Conservation (phyloP, 2,797 vertebrate genomes). For the Alauda arvensis region DNA sequence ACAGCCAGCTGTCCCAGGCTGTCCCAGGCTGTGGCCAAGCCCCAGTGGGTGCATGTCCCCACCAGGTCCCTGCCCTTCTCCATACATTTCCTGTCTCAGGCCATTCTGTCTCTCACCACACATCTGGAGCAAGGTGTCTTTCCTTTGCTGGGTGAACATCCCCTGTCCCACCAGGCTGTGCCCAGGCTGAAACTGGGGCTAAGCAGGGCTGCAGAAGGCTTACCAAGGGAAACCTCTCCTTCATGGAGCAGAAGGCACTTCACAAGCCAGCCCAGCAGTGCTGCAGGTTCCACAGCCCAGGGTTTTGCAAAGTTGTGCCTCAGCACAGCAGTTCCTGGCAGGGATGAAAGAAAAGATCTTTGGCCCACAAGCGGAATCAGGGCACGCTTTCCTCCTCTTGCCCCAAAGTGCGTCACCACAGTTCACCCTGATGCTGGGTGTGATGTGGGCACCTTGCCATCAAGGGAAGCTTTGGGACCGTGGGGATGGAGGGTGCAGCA, state of each 20-base stretch:
- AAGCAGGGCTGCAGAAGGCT: background rate
- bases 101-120: background rate
- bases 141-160: background rate
- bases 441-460: background rate
- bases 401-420: background rate
- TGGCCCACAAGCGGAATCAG: background rate
- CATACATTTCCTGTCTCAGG: background rate
- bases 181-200: background rate
- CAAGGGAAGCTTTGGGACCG: background rate
- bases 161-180: background rate
- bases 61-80: background rate
- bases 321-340: background rate
- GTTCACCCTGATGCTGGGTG: background rate
- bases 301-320: background rate
- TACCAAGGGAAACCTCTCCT: background rate
- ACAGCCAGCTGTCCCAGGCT: background rate
- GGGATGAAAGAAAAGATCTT: background rate
- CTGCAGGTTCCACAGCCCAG: background rate
- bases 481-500: background rate
- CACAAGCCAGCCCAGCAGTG: background rate
- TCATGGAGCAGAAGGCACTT: accelerated
- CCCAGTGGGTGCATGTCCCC: background rate
- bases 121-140: accelerated
- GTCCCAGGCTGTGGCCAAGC: background rate
- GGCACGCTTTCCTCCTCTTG: background rate